Evolutionary conservation across 1,140 invertebrate species (phyloP).

Genomic region (Lucilia cuprina): DNA sequence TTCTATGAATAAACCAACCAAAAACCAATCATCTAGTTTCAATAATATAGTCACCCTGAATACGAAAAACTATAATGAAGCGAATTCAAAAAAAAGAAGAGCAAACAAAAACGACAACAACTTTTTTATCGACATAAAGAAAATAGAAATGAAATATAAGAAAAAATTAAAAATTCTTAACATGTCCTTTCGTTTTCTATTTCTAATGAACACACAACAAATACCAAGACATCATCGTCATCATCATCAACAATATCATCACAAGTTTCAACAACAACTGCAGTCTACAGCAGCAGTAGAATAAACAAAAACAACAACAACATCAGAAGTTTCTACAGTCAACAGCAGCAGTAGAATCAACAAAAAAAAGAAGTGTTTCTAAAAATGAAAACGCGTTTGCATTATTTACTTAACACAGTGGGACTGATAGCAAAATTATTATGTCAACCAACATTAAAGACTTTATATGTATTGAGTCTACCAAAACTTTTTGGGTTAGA

Average conservation of each 20-base stretch:
- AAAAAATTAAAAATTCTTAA: constrained; percentile 41
- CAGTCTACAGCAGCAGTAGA: neutral
- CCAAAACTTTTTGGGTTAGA: no score
- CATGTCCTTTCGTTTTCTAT: constrained; percentile 42
- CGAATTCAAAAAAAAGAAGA: neutral
- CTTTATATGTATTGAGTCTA: no score
- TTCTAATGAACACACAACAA: neutral
- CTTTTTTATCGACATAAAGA: neutral
- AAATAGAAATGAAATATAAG: neutral
- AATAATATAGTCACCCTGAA: neutral
- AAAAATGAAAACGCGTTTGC: constrained; percentile 1
- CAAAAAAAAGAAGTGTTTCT: neutral
- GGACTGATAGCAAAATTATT: no score
- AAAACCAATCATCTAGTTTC: neutral
- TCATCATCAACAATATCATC: neutral
- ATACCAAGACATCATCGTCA: no score
- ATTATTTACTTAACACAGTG: neutral
- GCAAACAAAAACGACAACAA: neutral
- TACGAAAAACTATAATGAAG: neutral
- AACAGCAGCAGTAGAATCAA: neutral
- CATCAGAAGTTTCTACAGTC: no score
- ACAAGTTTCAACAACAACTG: neutral
- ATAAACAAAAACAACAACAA: neutral
- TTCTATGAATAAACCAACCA: neutral
- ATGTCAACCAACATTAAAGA: no score